A percentile compares a stretch with the other conserved stretches of the same genome.
Conservation (phyloP, 1,140 invertebrate species). For the Lithobius niger region DNA sequence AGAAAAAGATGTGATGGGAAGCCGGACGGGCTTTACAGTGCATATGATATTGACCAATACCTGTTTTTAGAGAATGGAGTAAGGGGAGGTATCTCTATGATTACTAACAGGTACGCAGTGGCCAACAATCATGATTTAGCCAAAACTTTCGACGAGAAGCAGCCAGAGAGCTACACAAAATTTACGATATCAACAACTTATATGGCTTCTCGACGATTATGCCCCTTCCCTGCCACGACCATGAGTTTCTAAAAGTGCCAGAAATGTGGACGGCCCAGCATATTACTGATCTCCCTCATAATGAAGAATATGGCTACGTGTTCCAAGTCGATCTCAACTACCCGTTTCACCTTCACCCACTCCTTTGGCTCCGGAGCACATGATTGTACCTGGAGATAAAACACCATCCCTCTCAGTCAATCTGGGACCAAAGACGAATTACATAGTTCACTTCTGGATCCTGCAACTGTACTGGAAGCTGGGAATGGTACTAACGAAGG, state of each 20-base stretch:
- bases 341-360: conserved; percentile 19
- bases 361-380: conserved; percentile 20
- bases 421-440: conserved; percentile 18
- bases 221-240: background rate
- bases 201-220: conserved; percentile 14
- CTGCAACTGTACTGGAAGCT: conserved; percentile 34
- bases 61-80: conserved; percentile 20
- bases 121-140: conserved; percentile 20
- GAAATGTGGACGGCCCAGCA: conserved; percentile 12
- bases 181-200: conserved; percentile 20
- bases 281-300: conserved; percentile 13
- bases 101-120: conserved; percentile 16
- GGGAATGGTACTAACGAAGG: conserved; percentile 34
- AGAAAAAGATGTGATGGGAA: too few species aligned
- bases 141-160: conserved; percentile 14
- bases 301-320: conserved; percentile 20
- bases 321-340: conserved; percentile 23
- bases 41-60: conserved; percentile 20
- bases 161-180: conserved; percentile 17
- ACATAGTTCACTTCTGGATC: conserved; percentile 35
- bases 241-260: conserved; percentile 13
- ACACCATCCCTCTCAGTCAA: conserved; percentile 5
- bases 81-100: conserved; percentile 17
- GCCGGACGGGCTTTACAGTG: conserved; percentile 19
- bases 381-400: conserved; percentile 15